Evolutionary conservation across 2,888 invertebrate genomes (phyloP).

Genomic region (Monoplex corrugatus): DNA sequence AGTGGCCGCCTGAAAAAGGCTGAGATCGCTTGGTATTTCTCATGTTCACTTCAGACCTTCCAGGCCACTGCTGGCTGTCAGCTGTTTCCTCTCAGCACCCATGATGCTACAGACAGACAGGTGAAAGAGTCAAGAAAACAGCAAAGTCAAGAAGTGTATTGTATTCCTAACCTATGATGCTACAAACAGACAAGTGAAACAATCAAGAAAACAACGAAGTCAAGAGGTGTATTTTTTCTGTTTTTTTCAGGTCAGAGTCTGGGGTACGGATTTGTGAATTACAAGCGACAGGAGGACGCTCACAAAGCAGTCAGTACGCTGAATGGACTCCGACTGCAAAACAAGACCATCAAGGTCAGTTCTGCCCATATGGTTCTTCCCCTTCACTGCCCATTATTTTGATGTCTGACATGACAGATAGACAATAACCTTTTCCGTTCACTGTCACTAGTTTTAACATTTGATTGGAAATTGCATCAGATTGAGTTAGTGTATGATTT

Average conservation of each 20-base stretch:
- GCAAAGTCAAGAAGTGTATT: too few species aligned
- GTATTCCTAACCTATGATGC: too few species aligned
- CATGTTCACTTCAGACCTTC: too few species aligned
- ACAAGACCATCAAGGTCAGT: slow-evolving; percentile 96
- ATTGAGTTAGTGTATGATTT: slow-evolving; percentile 43
- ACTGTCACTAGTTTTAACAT: slow-evolving; percentile 48
- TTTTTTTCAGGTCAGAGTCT: slow-evolving; percentile 92
- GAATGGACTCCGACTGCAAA: slow-evolving; percentile 98
- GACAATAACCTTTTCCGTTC: slow-evolving; percentile 27
- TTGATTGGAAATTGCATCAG: slow-evolving; percentile 52
- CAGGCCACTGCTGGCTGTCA: too few species aligned
- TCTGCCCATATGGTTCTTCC: not conserved
- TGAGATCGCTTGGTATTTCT: too few species aligned
- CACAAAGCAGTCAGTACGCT: slow-evolving; percentile 99
- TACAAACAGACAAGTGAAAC: too few species aligned
- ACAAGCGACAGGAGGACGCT: slow-evolving; percentile 97
- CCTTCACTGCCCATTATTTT: not conserved
- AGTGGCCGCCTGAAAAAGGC: too few species aligned
- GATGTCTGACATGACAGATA: not conserved
- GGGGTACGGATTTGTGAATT: slow-evolving; percentile 99
- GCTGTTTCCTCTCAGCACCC: too few species aligned
- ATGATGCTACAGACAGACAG: too few species aligned
- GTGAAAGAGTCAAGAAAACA: too few species aligned
- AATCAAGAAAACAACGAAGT: too few species aligned
- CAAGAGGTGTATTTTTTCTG: too few species aligned